These are phyloP conservation scores for Chloroclystis v-ata DNA, from an alignment of 2,888 invertebrate genomes.

Conservation along the genomic window DNA sequence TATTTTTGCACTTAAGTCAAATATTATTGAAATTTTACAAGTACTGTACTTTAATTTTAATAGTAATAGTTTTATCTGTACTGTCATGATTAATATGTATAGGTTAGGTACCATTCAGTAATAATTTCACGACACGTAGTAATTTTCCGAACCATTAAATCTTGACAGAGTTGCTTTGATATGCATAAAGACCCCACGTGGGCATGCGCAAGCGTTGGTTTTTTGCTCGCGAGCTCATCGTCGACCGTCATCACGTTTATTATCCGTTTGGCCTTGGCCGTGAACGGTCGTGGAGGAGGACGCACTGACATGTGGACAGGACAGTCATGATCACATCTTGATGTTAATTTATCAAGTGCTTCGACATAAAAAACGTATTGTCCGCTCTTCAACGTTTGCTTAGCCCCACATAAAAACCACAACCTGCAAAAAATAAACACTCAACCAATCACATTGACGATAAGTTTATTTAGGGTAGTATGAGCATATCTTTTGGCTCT, in stretches of 20 bases:
- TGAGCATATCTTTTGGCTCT: constrained; percentile 16
- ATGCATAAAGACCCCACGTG: constrained; percentile 66
- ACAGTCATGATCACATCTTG: constrained; percentile 43
- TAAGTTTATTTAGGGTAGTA: constrained; percentile 19
- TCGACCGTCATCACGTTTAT: constrained; percentile 66
- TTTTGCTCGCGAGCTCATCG: constrained; percentile 63
- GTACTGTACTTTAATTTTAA: too few species aligned
- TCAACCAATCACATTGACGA: constrained; percentile 21
- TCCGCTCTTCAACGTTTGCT: constrained; percentile 19
- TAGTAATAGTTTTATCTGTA: too few species aligned
- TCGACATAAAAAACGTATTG: constrained; percentile 46
- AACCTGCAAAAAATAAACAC: constrained; percentile 16
- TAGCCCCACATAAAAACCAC: constrained; percentile 10
- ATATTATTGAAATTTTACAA: too few species aligned
- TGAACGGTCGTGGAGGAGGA: constrained; percentile 68
- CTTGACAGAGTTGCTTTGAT: constrained; percentile 42
- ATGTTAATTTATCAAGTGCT: constrained; percentile 42
- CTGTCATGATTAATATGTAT: too few species aligned
- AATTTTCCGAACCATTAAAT: constrained; percentile 70
- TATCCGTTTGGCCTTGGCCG: constrained; percentile 74
- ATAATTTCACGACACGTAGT: constrained; percentile 46
- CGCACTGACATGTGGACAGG: constrained; percentile 54
- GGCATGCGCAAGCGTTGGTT: constrained; percentile 51
- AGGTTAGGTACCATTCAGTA: constrained; percentile 30
- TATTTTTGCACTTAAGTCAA: too few species aligned